These are phyloP conservation scores for Sinotaia quadrata DNA, from an alignment of 2,888 invertebrate species.

Conservation along the genomic window DNA sequence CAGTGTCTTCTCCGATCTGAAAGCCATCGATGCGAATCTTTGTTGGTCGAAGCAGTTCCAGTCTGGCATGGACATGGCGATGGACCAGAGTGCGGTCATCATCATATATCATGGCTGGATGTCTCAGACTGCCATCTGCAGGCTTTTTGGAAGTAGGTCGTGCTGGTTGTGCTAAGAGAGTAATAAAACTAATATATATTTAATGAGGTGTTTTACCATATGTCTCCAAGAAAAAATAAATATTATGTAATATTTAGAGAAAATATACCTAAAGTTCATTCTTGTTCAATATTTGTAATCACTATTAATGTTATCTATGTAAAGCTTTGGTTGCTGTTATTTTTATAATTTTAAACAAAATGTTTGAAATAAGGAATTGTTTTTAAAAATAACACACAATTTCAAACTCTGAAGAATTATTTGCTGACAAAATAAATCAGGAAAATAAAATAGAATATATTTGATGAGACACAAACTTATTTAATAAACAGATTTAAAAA, in stretches of 20 bases:
- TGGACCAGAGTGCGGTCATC: constrained; percentile 49
- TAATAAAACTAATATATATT: neutral
- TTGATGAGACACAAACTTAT: too few relatives aligned
- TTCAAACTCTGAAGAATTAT: too few relatives aligned
- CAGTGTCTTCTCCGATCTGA: constrained; percentile 53
- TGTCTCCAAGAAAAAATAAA: neutral
- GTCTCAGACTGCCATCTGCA: constrained; percentile 35
- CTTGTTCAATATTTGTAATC: too few relatives aligned
- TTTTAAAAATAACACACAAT: too few relatives aligned
- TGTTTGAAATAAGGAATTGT: too few relatives aligned
- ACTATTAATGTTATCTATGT: too few relatives aligned
- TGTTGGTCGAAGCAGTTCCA: constrained; percentile 52
- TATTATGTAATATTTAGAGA: neutral
- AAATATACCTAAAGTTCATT: too few relatives aligned
- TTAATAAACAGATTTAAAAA: too few relatives aligned
- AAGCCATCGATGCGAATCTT: constrained; percentile 64
- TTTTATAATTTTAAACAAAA: too few relatives aligned
- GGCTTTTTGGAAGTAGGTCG: constrained; percentile 12
- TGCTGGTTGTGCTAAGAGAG: constrained; percentile 27
- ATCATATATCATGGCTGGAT: constrained; percentile 38
- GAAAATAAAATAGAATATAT: too few relatives aligned
- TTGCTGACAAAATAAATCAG: too few relatives aligned
- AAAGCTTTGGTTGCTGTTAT: too few relatives aligned
- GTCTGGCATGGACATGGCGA: constrained; percentile 54
- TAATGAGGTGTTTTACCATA: neutral